A percentile compares a stretch with the other conserved stretches of the same genome.
phyloP scores from a whole-genome alignment of 2,113 vertebrate genomes.

The Pelvicachromis taeniatus region DNA sequence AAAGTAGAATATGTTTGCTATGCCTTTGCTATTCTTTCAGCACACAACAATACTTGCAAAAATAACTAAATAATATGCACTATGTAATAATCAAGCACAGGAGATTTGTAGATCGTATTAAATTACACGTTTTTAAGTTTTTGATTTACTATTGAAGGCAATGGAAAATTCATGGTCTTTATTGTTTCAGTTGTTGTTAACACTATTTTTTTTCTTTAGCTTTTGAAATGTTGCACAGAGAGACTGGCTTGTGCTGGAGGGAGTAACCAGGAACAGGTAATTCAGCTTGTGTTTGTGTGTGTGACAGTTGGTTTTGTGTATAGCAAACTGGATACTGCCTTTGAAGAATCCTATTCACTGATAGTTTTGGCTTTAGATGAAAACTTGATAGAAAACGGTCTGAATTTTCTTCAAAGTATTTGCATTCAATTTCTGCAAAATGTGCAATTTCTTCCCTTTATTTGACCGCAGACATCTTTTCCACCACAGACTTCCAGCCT shows the following conservation, averaged over 20 bases:
- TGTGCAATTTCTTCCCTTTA: not conserved
- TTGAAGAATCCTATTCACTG: not conserved
- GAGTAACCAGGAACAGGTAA: not conserved
- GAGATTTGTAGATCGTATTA: not conserved
- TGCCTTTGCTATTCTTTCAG: not conserved
- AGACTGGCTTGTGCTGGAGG: not conserved
- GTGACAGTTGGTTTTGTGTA: not conserved
- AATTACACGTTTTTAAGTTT: not conserved
- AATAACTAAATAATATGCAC: not conserved
- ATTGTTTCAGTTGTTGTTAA: not conserved
- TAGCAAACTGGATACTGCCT: not conserved
- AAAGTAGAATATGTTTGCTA: not conserved
- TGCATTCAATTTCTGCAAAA: slow-evolving; percentile 43
- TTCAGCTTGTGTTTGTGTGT: not conserved
- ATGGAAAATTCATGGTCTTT: not conserved
- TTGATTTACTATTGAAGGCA: not conserved
- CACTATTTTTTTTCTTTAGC: not conserved
- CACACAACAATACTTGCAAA: not conserved
- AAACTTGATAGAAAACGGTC: not conserved
- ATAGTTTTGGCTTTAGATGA: not conserved
- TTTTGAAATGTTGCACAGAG: not conserved
- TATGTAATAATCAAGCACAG: not conserved
- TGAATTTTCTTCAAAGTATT: slow-evolving; percentile 13
- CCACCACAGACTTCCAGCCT: not conserved
- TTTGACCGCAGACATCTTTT: not conserved